Evolutionary conservation across 2,888 invertebrate species (phyloP).

Genomic region (Neria commutata): DNA sequence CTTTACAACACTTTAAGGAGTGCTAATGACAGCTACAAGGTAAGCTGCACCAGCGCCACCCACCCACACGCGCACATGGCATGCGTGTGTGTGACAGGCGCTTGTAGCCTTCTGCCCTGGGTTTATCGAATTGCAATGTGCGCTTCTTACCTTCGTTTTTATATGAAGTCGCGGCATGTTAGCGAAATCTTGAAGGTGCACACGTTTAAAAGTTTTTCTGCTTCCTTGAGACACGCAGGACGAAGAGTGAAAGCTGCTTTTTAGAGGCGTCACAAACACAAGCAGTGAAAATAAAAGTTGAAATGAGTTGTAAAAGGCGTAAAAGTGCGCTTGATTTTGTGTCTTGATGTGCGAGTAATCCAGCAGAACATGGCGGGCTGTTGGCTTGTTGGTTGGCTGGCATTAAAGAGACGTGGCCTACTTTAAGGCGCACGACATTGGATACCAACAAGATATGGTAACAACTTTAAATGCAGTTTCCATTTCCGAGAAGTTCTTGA

Average conservation of each 20-base stretch:
- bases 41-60: slow-evolving; percentile 52
- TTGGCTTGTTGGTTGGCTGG: background rate
- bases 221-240: background rate
- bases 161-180: too few species aligned
- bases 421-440: slow-evolving; percentile 4
- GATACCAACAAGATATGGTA: too few species aligned
- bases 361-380: too few species aligned
- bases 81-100: background rate
- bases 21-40: slow-evolving; percentile 88
- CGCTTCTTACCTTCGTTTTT: too few species aligned
- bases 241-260: background rate
- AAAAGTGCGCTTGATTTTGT: background rate
- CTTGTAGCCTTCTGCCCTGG: background rate
- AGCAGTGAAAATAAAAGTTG: background rate
- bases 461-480: too few species aligned
- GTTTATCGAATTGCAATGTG: background rate
- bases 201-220: background rate
- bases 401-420: background rate
- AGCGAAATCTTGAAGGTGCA: too few species aligned
- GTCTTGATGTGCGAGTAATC: background rate
- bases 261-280: background rate
- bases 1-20: slow-evolving; percentile 81
- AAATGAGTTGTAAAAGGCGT: slow-evolving; percentile 6
- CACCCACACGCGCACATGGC: background rate
- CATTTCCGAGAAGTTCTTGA: too few species aligned